Evolutionary conservation across 2,113 vertebrate species (phyloP).

Genomic region (human (Homo sapiens)): DNA sequence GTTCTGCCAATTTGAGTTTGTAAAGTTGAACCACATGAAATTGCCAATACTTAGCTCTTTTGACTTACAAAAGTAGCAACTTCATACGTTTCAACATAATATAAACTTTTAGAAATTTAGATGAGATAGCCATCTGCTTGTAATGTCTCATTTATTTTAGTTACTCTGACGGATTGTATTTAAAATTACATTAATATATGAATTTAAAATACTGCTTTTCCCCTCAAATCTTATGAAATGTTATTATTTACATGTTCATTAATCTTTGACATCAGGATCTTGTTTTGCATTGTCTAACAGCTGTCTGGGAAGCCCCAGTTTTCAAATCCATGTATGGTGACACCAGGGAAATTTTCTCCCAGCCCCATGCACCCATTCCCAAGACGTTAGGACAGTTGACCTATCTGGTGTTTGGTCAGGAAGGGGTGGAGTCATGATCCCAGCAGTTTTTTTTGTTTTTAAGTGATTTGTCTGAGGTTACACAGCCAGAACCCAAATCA

Average conservation of each 20-base stretch:
- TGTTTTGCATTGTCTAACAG: not conserved
- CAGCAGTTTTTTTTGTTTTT: not conserved
- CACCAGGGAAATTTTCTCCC: not conserved
- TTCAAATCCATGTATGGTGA: not conserved
- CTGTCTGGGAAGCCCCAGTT: not conserved
- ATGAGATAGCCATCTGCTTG: not conserved
- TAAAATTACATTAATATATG: not conserved
- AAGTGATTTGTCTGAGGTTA: not conserved
- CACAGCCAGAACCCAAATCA: not conserved
- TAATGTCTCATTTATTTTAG: not conserved
- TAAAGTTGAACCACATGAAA: not conserved
- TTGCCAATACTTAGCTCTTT: not conserved
- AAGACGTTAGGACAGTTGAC: not conserved
- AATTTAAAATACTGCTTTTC: not conserved
- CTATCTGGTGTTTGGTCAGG: not conserved
- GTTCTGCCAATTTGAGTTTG: not conserved
- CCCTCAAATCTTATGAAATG: not conserved
- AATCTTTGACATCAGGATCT: not conserved
- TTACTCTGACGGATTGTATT: not conserved
- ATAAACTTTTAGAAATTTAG: not conserved
- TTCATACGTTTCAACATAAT: no score
- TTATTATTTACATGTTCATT: not conserved
- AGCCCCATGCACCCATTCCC: not conserved
- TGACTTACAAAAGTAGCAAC: not conserved
- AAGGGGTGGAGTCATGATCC: not conserved